Base-by-base conservation (phyloP, 2,888 invertebrate genomes). In the Diaphora mendica region DNA sequence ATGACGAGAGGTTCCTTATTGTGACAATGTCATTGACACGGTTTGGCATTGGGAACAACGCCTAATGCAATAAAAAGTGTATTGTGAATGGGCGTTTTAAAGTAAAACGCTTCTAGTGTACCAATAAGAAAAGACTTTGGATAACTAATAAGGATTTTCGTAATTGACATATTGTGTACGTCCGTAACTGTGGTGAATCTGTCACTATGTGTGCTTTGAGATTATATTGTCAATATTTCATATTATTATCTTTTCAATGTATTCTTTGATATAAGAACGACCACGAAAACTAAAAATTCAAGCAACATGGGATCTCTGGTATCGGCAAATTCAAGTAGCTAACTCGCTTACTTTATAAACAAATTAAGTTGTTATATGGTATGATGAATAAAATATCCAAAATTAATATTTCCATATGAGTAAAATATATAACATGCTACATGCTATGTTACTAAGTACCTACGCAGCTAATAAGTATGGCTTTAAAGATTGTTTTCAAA, bases 1-100 rank as follows among this genome's bases (percentile, higher is more conserved):
- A 81, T 85, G 82, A 79, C 62, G 78, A 79, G 78, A 80, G 77
- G 85, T 85, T 87, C 85, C 87, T 86, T 85, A 71, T 80, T 64
- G 65, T 72, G 20, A 9, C 44, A 80, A 80, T 82, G 79, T 82
- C 81, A 86, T 79, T 84, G 83, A 80, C 80, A 80, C 72, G 72
- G 67, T 73, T 74, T 42, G 75, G 33, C 73, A 78, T 76, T 77
- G 72, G 65, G 20, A 30, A 51, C 35, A 42, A 55, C 44, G 64
- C 42, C 26, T 23, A 48, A 20, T 39, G 70, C 44, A 67, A 62
- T 70, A 66, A 70, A 73, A 48, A 73, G 48, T 48, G 20, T 48
- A 55, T 20, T 30, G 67, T 64, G 44, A 72, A 72, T 72, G 26
- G 64, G 11, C 35, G 13, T 68, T 68, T 72, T 26, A 62, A 42